Base-by-base conservation (phyloP, 1,140 invertebrate genomes). In the Drosophila sproati region DNA sequence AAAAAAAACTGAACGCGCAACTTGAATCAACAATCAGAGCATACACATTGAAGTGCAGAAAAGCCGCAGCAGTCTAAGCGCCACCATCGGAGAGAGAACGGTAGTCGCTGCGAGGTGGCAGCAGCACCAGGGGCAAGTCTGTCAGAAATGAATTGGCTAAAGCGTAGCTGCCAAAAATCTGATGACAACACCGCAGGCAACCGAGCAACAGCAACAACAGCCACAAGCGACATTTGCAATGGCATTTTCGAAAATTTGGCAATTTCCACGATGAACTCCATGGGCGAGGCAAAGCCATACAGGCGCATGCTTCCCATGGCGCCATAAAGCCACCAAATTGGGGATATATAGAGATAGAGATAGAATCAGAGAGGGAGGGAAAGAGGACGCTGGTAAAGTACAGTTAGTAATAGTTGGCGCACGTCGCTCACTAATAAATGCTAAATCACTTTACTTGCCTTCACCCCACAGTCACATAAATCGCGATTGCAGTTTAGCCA, bases 181-280 rank as follows among this genome's bases (percentile, higher is more conserved):
- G 76, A 79, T 86, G 83, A 77, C 86, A 82, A 64, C 12, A 60
- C 43, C 66, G 39, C 62, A 57, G 55, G 54, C 59, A 64, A 57
- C 34, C 10, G 7, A 47, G 8, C 37, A 37, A 37, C 29, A 43
- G 35, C 66, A 54, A 39, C 51, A 55, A 31, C 47, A 61, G 45
- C 60, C 71, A 55, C 39, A 68, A 52, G 80, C 83, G 83, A 74
- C 85, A 83, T 89, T 88, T 88, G 39, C 32, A 83, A 72, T 88
- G 85, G 80, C 85, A 88, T 83, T 88, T 88, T 79, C 66, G 47
- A 66, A 78, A 75, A 87, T 66, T 82, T 77, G 73, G 60, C 73
- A 76, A 76, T 76, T 76, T 76, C 43, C 73, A 76, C 73, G 43
- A 50, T 66, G 67, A 57, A 20, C 54, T 41, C 39, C 62, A 73